Evolutionary conservation across 2,888 invertebrate genomes (phyloP).

Genomic region (Hetaerina titia): DNA sequence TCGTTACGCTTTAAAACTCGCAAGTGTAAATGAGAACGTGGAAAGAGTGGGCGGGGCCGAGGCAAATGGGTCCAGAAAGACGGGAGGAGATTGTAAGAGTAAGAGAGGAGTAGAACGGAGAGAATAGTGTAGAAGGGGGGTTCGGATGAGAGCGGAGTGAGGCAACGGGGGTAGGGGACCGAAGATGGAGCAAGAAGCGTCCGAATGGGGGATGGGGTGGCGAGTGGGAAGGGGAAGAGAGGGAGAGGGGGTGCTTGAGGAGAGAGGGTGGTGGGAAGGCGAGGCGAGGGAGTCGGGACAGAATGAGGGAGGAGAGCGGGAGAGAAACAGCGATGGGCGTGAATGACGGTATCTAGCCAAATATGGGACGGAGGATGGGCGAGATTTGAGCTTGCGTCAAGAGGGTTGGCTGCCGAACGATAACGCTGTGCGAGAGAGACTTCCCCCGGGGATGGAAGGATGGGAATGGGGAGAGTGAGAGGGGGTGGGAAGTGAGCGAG

Average conservation of each 20-base stretch:
- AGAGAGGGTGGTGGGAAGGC: background rate
- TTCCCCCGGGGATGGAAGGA: background rate
- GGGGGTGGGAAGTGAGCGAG: background rate
- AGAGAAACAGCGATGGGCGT: background rate
- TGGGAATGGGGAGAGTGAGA: background rate
- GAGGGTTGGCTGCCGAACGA: constrained; percentile 6
- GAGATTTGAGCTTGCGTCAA: constrained; percentile 16
- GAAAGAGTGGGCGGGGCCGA: background rate
- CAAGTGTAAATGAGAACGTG: background rate
- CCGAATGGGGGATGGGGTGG: background rate
- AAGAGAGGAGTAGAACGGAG: background rate
- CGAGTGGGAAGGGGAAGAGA: background rate
- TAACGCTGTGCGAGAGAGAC: background rate
- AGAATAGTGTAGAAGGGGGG: background rate
- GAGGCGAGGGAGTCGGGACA: background rate
- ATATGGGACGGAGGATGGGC: background rate
- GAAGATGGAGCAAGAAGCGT: background rate
- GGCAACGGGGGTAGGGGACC: background rate
- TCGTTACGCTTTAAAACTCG: background rate
- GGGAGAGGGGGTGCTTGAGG: background rate
- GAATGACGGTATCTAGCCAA: background rate
- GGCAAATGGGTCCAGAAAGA: background rate
- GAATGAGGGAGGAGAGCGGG: background rate
- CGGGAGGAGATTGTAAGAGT: background rate
- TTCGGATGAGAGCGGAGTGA: background rate